A percentile compares a stretch with the other conserved stretches of the same genome.
These are phyloP conservation scores for Acleris sparsana DNA, from an alignment of 2,888 invertebrate genomes.

Conservation along the genomic window DNA sequence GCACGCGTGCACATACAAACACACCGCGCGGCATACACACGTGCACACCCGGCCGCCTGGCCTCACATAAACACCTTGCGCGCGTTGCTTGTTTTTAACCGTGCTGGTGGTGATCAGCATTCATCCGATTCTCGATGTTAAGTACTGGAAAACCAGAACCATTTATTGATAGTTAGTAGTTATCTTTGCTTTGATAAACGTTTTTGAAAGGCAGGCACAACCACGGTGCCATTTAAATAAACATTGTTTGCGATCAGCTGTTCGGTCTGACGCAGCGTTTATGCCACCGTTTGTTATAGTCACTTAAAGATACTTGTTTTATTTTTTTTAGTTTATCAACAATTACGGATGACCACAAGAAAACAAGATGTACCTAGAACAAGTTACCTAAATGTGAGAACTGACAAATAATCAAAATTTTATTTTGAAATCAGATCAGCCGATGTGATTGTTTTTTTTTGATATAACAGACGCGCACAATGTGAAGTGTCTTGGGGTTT, in stretches of 20 bases:
- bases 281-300: slow-evolving; percentile 8
- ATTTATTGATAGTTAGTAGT: slow-evolving; percentile 16
- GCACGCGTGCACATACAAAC: slow-evolving; percentile 48
- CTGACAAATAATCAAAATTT: too few relatives aligned
- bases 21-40: slow-evolving; percentile 22
- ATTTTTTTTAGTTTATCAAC: too few relatives aligned
- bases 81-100: slow-evolving; percentile 41
- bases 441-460: too few relatives aligned
- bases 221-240: slow-evolving; percentile 31
- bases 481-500: too few relatives aligned
- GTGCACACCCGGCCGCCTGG: slow-evolving; percentile 8
- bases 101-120: slow-evolving; percentile 31
- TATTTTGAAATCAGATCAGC: too few relatives aligned
- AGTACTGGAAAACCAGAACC: slow-evolving; percentile 20
- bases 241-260: slow-evolving; percentile 35
- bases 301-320: neutral
- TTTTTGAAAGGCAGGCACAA: slow-evolving; percentile 16
- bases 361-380: too few relatives aligned
- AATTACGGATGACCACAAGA: too few relatives aligned
- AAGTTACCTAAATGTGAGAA: too few relatives aligned
- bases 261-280: slow-evolving; percentile 30
- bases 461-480: too few relatives aligned
- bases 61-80: slow-evolving; percentile 43
- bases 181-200: slow-evolving; percentile 13
- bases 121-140: slow-evolving; percentile 12